These are phyloP conservation scores for Siderastrea siderea DNA, from an alignment of 92 coral and sea anemone genomes.

Conservation along the genomic window DNA sequence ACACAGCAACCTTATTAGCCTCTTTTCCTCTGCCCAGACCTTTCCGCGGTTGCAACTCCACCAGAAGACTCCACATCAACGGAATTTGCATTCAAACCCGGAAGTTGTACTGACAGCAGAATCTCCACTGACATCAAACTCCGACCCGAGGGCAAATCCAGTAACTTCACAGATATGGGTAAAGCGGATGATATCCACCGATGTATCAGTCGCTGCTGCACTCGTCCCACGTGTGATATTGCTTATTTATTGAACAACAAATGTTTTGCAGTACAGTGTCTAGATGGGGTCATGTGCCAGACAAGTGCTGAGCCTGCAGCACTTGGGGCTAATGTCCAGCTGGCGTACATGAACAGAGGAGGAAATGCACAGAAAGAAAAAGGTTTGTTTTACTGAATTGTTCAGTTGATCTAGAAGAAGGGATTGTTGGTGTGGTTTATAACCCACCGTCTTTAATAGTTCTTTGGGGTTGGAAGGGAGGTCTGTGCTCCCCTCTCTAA, in stretches of 20 bases:
- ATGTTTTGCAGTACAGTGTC: conserved; percentile 92
- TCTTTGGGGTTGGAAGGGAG: too few relatives aligned
- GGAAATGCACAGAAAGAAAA: conserved; percentile 77
- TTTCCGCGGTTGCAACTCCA: conserved; percentile 34
- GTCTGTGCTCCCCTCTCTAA: too few relatives aligned
- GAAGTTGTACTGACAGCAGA: conserved; percentile 77
- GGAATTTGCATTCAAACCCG: conserved; percentile 20
- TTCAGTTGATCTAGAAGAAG: not conserved
- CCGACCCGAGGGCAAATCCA: conserved; percentile 51
- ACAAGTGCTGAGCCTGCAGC: conserved; percentile 85
- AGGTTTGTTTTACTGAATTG: conserved; percentile 50
- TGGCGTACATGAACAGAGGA: conserved; percentile 95
- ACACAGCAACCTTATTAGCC: not conserved
- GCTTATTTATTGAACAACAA: conserved; percentile 92
- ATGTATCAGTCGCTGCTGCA: conserved; percentile 91
- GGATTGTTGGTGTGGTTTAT: too few relatives aligned
- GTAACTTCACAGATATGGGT: conserved; percentile 90
- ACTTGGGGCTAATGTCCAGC: conserved; percentile 75
- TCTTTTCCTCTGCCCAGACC: not conserved
- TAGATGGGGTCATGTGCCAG: conserved; percentile 95
- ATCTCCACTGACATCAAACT: conserved; percentile 72
- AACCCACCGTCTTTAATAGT: too few relatives aligned
- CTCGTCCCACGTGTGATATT: conserved; percentile 89
- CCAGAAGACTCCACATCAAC: conserved; percentile 37
- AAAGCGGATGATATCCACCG: conserved; percentile 74